phyloP scores from a whole-genome alignment of 2,113 vertebrate species.

The Actenoides lindsayi region DNA sequence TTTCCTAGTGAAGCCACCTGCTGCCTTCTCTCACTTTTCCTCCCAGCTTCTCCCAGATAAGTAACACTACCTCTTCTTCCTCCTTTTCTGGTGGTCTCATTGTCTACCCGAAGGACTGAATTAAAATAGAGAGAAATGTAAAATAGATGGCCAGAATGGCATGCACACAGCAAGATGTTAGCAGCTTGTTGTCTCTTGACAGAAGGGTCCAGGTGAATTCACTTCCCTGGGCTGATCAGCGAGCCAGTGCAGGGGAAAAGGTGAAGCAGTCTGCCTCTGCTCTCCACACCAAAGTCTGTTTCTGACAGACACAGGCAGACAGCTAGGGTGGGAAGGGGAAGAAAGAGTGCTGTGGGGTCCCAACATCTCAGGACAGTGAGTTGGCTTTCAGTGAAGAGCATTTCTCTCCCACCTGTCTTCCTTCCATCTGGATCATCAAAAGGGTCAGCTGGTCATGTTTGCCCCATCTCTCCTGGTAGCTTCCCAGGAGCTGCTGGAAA shows the following conservation, averaged over 20 bases:
- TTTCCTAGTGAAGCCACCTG: background rate
- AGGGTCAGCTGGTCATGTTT: fast-evolving
- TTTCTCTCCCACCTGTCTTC: background rate
- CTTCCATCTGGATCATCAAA: background rate
- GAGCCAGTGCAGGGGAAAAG: background rate
- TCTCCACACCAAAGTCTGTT: background rate
- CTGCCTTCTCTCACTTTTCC: background rate
- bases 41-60: background rate
- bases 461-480: background rate
- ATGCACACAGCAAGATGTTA: background rate
- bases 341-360: background rate
- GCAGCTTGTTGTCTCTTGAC: background rate
- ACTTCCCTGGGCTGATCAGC: background rate
- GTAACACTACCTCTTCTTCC: background rate
- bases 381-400: background rate
- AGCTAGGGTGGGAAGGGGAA: background rate
- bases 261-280: background rate
- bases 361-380: background rate
- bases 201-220: background rate
- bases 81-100: background rate
- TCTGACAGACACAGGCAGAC: background rate
- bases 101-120: background rate
- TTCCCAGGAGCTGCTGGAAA: background rate
- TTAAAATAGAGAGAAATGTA: background rate
- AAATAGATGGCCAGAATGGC: background rate